phyloP scores from a whole-genome alignment of 1,140 invertebrate genomes.

The Pseudomyrmex pallidus region DNA sequence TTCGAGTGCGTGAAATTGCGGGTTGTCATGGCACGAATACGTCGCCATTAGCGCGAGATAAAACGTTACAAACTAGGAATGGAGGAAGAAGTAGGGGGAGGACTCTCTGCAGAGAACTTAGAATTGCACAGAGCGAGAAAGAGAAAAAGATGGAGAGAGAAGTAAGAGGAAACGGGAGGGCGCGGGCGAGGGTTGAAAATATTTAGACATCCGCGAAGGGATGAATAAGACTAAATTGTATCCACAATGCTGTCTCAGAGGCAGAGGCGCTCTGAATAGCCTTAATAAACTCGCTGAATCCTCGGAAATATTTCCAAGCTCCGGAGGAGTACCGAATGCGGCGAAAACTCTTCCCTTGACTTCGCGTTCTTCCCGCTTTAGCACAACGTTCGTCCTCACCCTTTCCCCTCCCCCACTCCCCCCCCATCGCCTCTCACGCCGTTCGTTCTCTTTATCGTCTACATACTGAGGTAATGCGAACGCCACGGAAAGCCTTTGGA shows the following conservation, averaged over 20 bases:
- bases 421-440: not conserved
- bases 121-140: slow-evolving; percentile 39
- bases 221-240: slow-evolving; percentile 86
- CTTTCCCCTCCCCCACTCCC: not conserved
- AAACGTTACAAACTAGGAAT: slow-evolving; percentile 48
- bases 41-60: slow-evolving; percentile 54
- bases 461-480: slow-evolving; percentile 66
- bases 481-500: slow-evolving; percentile 63
- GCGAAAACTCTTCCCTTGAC: slow-evolving; percentile 75
- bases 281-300: slow-evolving; percentile 85
- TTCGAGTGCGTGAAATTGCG: slow-evolving; percentile 36
- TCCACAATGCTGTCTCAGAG: slow-evolving; percentile 84
- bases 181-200: slow-evolving; percentile 81
- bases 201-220: slow-evolving; percentile 84
- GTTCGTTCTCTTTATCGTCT: slow-evolving; percentile 66
- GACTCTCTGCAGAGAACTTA: slow-evolving; percentile 45
- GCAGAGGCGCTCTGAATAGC: slow-evolving; percentile 83
- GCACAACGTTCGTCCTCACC: slow-evolving; percentile 58
- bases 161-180: slow-evolving; percentile 53
- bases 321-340: slow-evolving; percentile 77
- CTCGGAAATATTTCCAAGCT: slow-evolving; percentile 84
- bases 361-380: slow-evolving; percentile 67
- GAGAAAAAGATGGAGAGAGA: slow-evolving; percentile 17
- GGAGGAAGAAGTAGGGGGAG: not conserved
- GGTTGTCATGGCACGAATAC: slow-evolving; percentile 52